phyloP scores from a whole-genome alignment of 2,888 invertebrate genomes.

The Standfussiana lucernea region DNA sequence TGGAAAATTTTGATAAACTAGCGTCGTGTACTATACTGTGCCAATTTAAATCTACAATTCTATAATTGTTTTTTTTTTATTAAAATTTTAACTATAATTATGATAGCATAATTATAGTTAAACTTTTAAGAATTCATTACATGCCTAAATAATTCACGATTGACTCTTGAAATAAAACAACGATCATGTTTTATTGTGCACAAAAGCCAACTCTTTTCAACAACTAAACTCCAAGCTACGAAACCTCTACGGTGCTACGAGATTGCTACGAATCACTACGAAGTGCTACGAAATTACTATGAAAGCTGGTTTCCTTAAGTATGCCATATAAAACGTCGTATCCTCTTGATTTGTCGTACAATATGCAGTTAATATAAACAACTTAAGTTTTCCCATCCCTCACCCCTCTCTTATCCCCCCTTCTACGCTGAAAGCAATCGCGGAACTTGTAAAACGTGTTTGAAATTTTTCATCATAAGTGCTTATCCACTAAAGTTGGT shows the following conservation, averaged over 20 bases:
- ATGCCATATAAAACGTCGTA: slow-evolving; percentile 46
- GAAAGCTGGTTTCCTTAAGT: slow-evolving; percentile 34
- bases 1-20: background rate
- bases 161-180: background rate
- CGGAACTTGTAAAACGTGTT: slow-evolving; percentile 54
- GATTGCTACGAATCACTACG: slow-evolving; percentile 48
- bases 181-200: background rate
- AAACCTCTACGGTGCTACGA: slow-evolving; percentile 33
- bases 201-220: background rate
- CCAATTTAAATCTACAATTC: background rate
- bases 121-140: too few species aligned
- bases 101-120: too few species aligned
- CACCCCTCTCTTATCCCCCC: slow-evolving; percentile 16
- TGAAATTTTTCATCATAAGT: slow-evolving; percentile 64
- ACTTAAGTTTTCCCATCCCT: slow-evolving; percentile 36
- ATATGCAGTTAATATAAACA: slow-evolving; percentile 66
- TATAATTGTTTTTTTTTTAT: too few species aligned
- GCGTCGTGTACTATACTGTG: background rate
- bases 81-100: too few species aligned
- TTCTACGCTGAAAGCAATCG: slow-evolving; percentile 45
- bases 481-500: slow-evolving; percentile 55
- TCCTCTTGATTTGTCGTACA: slow-evolving; percentile 61
- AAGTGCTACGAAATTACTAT: slow-evolving; percentile 52
- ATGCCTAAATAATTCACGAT: background rate
- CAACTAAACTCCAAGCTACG: background rate